Percentiles rank a stretch among this genome's conserved stretches.
Conservation (phyloP, 2,797 vertebrate species). For the Heteromormyrus szaboi region DNA sequence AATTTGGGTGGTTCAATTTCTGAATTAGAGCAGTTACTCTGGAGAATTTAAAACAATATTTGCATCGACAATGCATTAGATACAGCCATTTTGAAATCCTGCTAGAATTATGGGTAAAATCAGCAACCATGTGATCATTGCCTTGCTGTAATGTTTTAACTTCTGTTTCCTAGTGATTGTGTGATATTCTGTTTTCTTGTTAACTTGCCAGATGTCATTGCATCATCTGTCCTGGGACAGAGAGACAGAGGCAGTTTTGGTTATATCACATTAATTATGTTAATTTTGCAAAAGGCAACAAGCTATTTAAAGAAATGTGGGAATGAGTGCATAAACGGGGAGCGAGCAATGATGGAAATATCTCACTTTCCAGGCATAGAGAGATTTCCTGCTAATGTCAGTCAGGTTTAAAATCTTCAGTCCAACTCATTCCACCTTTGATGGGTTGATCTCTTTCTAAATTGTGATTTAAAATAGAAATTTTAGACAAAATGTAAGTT, state of each 20-base stretch:
- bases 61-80: background rate
- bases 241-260: background rate
- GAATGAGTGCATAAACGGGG: background rate
- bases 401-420: background rate
- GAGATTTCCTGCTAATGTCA: background rate
- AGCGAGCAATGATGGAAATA: background rate
- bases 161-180: background rate
- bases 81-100: background rate
- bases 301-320: background rate
- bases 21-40: background rate
- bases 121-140: background rate
- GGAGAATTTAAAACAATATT: background rate
- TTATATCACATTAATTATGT: background rate
- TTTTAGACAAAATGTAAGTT: background rate
- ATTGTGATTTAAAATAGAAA: background rate
- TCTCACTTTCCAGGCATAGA: background rate
- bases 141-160: background rate
- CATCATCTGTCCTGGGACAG: background rate
- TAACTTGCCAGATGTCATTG: background rate
- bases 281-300: background rate
- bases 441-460: background rate
- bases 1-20: background rate
- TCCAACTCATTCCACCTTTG: background rate
- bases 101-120: background rate
- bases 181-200: background rate